Evolutionary conservation across 2,113 vertebrate genomes (phyloP), one percentile per base, ranked within the genome.

Genomic region (Vidua chalybeata): DNA sequence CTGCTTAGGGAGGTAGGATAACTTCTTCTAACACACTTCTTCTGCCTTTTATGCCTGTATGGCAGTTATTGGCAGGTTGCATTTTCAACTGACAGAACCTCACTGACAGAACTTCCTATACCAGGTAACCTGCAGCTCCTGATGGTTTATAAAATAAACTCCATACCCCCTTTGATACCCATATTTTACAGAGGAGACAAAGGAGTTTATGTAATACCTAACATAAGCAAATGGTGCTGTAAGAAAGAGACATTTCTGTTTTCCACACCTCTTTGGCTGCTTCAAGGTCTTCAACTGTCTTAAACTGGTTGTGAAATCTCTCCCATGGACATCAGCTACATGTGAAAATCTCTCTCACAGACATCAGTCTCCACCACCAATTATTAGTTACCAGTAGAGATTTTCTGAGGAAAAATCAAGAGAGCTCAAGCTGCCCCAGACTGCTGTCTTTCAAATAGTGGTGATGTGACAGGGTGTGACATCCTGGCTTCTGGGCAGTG

Each of bases 311-410:
- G n/a, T 79, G 35, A 77, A 87, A 64, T 63, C 31, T 31, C n/a
- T 51, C 37, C 23, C 59, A 41, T 2, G 0, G 30, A n/a, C 2
- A 1, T 77, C 59, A 52, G 43, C 33, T 59, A 48, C 15, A 3
- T 39, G 13, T 56, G n/a, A 56, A 85, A 82, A 48, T 66, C 31
- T 33, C 21, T 30, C 17, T 51, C 7, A 22, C 0, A 0, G 27
- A 19, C 31, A 41, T 54, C 52, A 49, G 31, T 76, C 27, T 64
- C 31, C n/a, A 73, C 35, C 6, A 3, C 33, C 43, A 66, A 7
- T 48, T 61, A 14, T 51, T 45, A 68, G 46, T 59, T 52, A 48
- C 27, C 48, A 39, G 14, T 11, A 8, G 49, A 58, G 39, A 33
- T 85, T 75, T 62, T 84, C 74, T 61, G 39, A 59, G 58, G 59